Conservation (phyloP, 2,797 vertebrate genomes). For the Cryptoblepharus egeriae region DNA sequence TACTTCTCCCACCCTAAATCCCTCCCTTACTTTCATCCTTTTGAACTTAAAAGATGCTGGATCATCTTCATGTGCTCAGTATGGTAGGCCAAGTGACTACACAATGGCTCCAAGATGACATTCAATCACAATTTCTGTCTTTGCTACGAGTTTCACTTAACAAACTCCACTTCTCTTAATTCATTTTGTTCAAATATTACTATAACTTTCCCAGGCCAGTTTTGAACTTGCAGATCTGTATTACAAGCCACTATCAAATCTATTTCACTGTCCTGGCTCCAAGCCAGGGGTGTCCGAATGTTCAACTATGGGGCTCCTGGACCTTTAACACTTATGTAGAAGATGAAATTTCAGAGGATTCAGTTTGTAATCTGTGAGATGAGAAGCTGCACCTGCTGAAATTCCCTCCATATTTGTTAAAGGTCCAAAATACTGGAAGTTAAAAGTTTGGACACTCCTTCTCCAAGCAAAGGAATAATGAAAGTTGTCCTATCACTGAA, state of each 20-base stretch:
- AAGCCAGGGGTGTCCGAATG: too few species aligned
- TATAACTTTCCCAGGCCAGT: not conserved
- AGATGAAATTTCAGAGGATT: too few species aligned
- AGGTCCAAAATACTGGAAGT: too few species aligned
- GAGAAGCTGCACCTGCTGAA: too few species aligned
- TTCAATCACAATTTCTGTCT: not conserved
- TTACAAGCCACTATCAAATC: not conserved
- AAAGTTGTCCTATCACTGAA: not conserved
- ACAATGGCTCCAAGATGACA: not conserved
- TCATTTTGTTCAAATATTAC: not conserved
- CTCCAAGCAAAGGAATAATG: not conserved
- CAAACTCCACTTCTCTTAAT: not conserved
- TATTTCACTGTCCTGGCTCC: not conserved
- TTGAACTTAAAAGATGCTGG: constrained; percentile 8
- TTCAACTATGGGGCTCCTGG: too few species aligned
- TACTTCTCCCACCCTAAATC: not conserved
- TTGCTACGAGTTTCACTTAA: not conserved
- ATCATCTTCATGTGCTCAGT: not conserved
- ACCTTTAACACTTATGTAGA: too few species aligned
- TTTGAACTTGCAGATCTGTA: not conserved
- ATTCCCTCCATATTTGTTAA: too few species aligned
- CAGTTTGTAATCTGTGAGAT: too few species aligned
- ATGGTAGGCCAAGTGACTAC: not conserved
- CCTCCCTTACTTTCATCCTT: not conserved
- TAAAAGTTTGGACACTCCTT: too few species aligned